phyloP scores from a whole-genome alignment of 2,888 invertebrate species.

The Rhorus exstirpatorius region DNA sequence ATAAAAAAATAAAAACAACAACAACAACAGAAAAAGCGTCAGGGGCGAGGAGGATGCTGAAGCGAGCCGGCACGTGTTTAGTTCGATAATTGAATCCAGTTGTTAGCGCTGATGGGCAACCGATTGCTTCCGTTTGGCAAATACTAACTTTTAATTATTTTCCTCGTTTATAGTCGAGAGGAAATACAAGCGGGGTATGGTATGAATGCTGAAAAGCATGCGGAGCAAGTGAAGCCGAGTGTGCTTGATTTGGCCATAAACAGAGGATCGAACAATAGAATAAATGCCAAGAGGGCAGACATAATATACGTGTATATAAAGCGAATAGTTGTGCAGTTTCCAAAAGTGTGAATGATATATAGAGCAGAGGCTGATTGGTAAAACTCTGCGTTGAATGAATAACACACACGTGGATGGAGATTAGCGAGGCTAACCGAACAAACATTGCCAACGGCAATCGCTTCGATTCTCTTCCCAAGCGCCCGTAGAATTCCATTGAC shows the following conservation, averaged over 20 bases:
- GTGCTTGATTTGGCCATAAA: conserved; percentile 77
- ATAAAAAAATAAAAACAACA: conserved; percentile 28
- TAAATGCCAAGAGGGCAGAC: conserved; percentile 70
- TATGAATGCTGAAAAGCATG: not conserved
- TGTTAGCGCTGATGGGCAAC: conserved; percentile 80
- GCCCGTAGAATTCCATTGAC: conserved; percentile 67
- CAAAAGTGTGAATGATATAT: conserved; percentile 60
- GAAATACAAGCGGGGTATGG: conserved; percentile 30
- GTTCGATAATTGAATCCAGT: conserved; percentile 82
- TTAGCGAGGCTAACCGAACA: conserved; percentile 78
- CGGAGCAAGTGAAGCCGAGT: conserved; percentile 45
- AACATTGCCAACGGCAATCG: conserved; percentile 81
- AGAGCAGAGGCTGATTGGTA: conserved; percentile 6
- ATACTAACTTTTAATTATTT: conserved; percentile 82
- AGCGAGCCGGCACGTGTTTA: conserved; percentile 70
- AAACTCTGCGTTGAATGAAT: conserved; percentile 49
- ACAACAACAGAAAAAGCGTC: conserved; percentile 22
- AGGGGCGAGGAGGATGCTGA: conserved; percentile 14
- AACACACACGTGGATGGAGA: conserved; percentile 49
- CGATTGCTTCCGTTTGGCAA: conserved; percentile 82
- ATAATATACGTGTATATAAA: not conserved
- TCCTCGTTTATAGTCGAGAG: conserved; percentile 53
- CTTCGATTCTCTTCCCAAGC: conserved; percentile 77
- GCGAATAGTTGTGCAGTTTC: conserved; percentile 50
- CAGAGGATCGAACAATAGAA: conserved; percentile 77